Percentiles rank a stretch among this genome's conserved stretches.
Evolutionary conservation across 2,113 vertebrate genomes (phyloP).

Genomic region (Sander lucioperca): DNA sequence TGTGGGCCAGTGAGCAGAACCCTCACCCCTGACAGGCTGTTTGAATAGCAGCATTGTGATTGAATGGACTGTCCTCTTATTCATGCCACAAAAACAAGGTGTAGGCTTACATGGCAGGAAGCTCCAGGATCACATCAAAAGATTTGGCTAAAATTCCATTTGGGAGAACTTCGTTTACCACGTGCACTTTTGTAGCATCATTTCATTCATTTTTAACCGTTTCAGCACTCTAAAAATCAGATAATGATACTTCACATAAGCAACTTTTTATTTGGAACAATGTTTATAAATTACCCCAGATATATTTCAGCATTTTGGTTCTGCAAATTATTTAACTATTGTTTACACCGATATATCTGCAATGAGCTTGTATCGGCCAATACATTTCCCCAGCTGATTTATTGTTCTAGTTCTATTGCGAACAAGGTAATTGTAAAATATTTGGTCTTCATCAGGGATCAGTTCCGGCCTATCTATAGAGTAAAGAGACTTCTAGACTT

Average conservation of each 20-base stretch:
- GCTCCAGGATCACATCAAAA: constrained; percentile 14
- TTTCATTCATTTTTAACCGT: too few relatives aligned
- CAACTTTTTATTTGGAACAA: background rate
- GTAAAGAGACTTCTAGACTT: background rate
- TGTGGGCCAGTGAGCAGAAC: constrained; percentile 83
- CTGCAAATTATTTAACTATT: background rate
- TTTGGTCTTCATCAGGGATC: background rate
- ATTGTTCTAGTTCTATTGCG: background rate
- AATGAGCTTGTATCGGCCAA: background rate
- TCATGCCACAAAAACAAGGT: constrained; percentile 56
- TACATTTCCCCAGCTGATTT: background rate
- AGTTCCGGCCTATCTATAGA: background rate
- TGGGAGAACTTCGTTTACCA: background rate
- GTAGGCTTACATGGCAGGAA: constrained; percentile 9
- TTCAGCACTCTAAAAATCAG: background rate
- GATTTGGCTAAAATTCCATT: constrained; percentile 7
- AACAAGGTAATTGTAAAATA: background rate
- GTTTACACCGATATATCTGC: background rate
- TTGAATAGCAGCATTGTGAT: constrained; percentile 60
- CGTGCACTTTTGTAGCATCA: background rate
- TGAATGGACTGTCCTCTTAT: constrained; percentile 56
- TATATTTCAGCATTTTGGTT: background rate
- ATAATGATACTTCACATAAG: background rate
- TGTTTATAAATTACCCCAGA: too few relatives aligned
- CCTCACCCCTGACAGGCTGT: constrained; percentile 80